Evolutionary conservation across 2,797 vertebrate species (phyloP).

Genomic region (Rhynchotus rufescens): DNA sequence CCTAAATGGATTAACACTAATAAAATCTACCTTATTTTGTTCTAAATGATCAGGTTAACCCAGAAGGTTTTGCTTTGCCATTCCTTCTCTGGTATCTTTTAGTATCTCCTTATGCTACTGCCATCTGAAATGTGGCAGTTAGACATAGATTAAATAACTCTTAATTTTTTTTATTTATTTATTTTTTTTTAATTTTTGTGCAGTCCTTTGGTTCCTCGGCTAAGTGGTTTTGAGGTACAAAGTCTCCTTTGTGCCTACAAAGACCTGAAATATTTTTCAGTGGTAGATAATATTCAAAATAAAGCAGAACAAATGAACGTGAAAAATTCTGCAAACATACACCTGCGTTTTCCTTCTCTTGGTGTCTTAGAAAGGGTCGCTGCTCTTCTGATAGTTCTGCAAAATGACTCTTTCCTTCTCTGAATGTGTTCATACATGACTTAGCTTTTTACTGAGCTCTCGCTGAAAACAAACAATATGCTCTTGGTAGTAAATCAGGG

Average conservation of each 20-base stretch:
- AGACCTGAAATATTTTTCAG: not conserved
- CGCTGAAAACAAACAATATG: slow-evolving; percentile 53
- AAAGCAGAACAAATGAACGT: not conserved
- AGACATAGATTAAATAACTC: not conserved
- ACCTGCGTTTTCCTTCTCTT: not conserved
- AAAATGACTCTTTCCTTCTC: not conserved
- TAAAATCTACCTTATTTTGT: not conserved
- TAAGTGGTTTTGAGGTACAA: not conserved
- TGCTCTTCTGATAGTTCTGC: not conserved
- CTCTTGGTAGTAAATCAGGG: slow-evolving; percentile 68
- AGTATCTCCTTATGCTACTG: not conserved
- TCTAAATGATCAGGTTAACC: not conserved
- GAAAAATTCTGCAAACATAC: not conserved
- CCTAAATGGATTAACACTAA: slow-evolving; percentile 10
- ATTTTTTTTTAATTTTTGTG: no score
- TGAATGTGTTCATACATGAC: slow-evolving; percentile 7
- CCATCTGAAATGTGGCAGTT: not conserved
- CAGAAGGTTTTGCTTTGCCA: not conserved
- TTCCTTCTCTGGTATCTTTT: not conserved
- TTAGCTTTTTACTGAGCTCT: slow-evolving; percentile 39
- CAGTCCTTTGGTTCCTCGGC: not conserved
- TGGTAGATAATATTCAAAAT: not conserved
- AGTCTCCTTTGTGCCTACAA: not conserved
- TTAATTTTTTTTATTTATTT: no score
- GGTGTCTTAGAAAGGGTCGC: not conserved